These are phyloP conservation scores for Cataglyphis albicans DNA, from an alignment of 2,888 invertebrate species.

Conservation along the genomic window DNA sequence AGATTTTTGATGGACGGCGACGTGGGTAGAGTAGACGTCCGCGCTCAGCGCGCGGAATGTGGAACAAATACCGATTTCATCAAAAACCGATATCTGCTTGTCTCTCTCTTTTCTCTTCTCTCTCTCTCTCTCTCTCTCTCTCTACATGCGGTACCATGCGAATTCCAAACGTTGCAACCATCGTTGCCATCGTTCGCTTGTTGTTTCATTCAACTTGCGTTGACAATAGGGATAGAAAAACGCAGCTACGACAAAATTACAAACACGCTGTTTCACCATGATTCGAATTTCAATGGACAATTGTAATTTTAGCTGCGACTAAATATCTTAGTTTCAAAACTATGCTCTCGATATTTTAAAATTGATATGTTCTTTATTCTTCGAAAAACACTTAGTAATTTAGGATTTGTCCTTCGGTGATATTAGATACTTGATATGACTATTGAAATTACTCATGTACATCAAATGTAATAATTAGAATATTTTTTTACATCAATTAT, in stretches of 20 bases:
- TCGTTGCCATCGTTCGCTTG: constrained; percentile 30
- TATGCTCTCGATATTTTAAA: neutral
- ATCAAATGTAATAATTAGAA: neutral
- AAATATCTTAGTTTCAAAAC: neutral
- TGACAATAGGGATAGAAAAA: constrained; percentile 22
- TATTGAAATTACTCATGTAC: neutral
- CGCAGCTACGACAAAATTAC: neutral
- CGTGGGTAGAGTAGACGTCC: constrained; percentile 42
- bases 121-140: constrained; percentile 21
- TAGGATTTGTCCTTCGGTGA: neutral
- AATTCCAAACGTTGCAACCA: constrained; percentile 62
- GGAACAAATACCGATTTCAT: constrained; percentile 81
- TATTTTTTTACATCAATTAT: neutral
- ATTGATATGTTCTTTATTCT: neutral
- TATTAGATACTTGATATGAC: neutral
- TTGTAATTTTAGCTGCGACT: neutral
- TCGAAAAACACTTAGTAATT: neutral
- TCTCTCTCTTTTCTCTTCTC: constrained; percentile 8
- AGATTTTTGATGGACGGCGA: constrained; percentile 67
- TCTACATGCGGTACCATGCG: constrained; percentile 39
- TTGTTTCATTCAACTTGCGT: constrained; percentile 62
- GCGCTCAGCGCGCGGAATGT: constrained; percentile 75
- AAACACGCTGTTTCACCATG: neutral
- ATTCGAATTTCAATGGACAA: constrained; percentile 1
- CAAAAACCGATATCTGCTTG: constrained; percentile 74